Conservation (phyloP, 2,113 vertebrate genomes). For the Salvelinus alpinus region DNA sequence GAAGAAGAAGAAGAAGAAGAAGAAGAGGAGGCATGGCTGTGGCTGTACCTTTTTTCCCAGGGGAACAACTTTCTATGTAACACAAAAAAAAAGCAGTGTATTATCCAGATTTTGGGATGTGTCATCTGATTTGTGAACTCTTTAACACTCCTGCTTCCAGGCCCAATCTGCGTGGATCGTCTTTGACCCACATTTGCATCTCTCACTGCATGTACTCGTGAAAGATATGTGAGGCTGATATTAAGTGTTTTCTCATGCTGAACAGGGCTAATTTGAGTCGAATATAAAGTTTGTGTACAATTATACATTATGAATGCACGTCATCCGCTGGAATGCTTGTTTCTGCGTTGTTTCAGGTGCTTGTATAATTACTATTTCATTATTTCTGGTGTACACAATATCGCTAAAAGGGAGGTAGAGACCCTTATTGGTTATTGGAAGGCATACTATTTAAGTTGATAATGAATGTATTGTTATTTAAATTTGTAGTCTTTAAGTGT, state of each 20-base stretch:
- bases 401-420: slow-evolving; percentile 28
- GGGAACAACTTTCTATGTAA: slow-evolving; percentile 60
- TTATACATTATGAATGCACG: slow-evolving; percentile 46
- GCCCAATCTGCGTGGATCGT: slow-evolving; percentile 63
- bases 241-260: slow-evolving; percentile 65
- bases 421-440: not conserved
- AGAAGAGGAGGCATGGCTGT: slow-evolving; percentile 21
- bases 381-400: slow-evolving; percentile 47
- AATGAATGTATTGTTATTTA: slow-evolving; percentile 14
- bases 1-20: not conserved
- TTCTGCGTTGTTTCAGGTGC: slow-evolving; percentile 49
- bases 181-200: slow-evolving; percentile 72
- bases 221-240: slow-evolving; percentile 73
- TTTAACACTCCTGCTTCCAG: slow-evolving; percentile 66
- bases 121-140: slow-evolving; percentile 59
- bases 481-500: slow-evolving; percentile 31
- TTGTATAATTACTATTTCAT: slow-evolving; percentile 48
- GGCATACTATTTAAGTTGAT: slow-evolving; percentile 39
- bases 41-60: slow-evolving; percentile 54
- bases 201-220: slow-evolving; percentile 76
- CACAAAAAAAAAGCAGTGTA: slow-evolving; percentile 56
- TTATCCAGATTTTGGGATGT: slow-evolving; percentile 55
- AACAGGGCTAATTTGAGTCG: slow-evolving; percentile 58
- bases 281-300: slow-evolving; percentile 53
- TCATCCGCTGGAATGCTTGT: slow-evolving; percentile 45